Evolutionary conservation across 2,888 invertebrate genomes (phyloP), one percentile per base, ranked within the genome.

Genomic region (Papilio demoleus): DNA sequence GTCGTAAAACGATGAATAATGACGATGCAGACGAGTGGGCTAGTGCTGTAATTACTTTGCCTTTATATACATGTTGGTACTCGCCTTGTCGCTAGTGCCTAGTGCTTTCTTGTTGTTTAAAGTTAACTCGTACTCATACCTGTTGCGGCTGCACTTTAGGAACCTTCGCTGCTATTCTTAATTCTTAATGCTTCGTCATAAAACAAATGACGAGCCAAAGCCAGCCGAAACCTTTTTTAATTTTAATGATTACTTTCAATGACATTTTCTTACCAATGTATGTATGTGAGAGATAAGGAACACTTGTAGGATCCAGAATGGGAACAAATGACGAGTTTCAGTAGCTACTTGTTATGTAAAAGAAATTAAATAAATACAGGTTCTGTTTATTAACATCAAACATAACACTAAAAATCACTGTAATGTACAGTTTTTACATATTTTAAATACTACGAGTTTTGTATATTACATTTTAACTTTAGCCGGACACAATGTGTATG

Each of bases 1-100:
- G 90, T 91, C 92, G 90, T 92, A 92, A 92, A 92, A 88, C 86
- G 90, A 91, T 92, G 92, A 90, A 92, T 92, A 92, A 92, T 92
- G 90, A 91, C 90, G 88, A 86, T 87, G 87, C 86, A 83, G 88
- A 85, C 86, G 90, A 89, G 88, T 87, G 88, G 83, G 88, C 90
- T 87, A 89, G 91, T 88, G 89, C 83, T 88, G 90, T 90, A 91
- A 91, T 92, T 92, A 90, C 90, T 85, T 83, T 81, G 88, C 83
- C 83, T 89, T 87, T 88, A 89, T 90, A 89, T 85, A 85, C 53
- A 31, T 31, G 53, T 82, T 87, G 75, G 74, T 75, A 74, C 84
- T 84, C 59, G 36, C 50, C 60, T 36, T 36, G 27, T 56, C 59
- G 63, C 58, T 84, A 80, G 79, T 22, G 45, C 45, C 19, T 19